Evolutionary conservation across 2,113 vertebrate genomes (phyloP), one percentile per base, ranked within the genome.

Genomic region (Anhinga rufa): DNA sequence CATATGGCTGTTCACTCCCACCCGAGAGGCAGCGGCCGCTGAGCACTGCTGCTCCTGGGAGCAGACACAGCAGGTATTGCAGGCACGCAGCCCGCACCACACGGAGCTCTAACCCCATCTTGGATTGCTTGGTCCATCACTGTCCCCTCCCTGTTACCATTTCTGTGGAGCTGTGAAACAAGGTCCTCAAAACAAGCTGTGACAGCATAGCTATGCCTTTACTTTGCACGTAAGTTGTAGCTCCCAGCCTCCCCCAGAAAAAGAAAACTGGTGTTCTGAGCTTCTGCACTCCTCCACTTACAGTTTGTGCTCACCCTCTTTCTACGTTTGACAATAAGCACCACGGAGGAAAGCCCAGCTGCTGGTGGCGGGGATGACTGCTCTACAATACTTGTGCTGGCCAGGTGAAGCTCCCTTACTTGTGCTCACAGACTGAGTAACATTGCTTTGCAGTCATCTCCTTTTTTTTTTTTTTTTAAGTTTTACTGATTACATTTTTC

Each of bases 31-130:
- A 58, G 54, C 1, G 2, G 71, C 51, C 3, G 7, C 64, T 6
- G 13, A 69, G 51, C 58, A 31, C n/a, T 40, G 40, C 65, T 62
- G 42, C 32, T 79, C 36, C 48, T 29, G 26, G 58, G 48, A 74
- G 32, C 42, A 7, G 13, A 17, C 17, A 12, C 22, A 9, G 44
- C 29, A 31, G 38, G 20, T 29, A 14, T 9, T 12, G 14, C 15
- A 25, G 40, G 16, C 13, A 48, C 29, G 14, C 3, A 4, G 4
- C n/a, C 49, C 2, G 7, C 55, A 7, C 55, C 6, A 2, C 5
- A 4, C 46, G 1, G 2, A 57, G 42, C 31, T 36, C 48, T 19
- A 25, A 52, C 44, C 34, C 34, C 11, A 4, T 8, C 52, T 40
- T 13, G 5, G 29, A 22, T 32, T 4, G 2, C 54, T 55, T 51